A percentile compares a stretch with the other conserved stretches of the same genome.
Conservation (phyloP, 2,888 invertebrate genomes). For the Aproaerema taeniolella region DNA sequence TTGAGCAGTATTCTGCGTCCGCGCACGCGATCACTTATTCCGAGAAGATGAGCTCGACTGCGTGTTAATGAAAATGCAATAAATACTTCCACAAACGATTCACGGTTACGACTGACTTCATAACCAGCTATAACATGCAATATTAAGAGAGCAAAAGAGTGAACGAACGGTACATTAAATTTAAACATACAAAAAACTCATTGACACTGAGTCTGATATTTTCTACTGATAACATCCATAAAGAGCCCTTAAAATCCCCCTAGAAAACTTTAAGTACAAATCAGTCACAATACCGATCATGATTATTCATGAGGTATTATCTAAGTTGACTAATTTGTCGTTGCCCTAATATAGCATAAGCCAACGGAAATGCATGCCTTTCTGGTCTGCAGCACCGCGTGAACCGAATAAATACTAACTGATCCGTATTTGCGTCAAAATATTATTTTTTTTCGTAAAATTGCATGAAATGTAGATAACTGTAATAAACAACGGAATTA, state of each 20-base stretch:
- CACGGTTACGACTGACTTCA: background rate
- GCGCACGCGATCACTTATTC: constrained; percentile 42
- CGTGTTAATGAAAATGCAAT: constrained; percentile 11
- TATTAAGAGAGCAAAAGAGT: background rate
- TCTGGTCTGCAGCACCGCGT: constrained; percentile 44
- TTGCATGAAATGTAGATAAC: background rate
- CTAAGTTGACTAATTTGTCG: constrained; percentile 49
- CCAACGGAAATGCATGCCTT: constrained; percentile 59
- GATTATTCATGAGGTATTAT: constrained; percentile 54
- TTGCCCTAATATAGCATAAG: constrained; percentile 44
- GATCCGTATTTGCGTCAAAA: constrained; percentile 42
- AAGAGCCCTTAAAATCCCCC: background rate
- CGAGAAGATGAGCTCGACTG: constrained; percentile 26
- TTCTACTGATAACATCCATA: too few relatives aligned
- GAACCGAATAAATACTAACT: constrained; percentile 49
- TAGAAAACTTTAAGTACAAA: background rate
- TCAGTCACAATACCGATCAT: constrained; percentile 19
- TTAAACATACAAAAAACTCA: too few relatives aligned
- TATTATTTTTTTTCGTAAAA: background rate
- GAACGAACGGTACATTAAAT: background rate
- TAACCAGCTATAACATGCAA: background rate
- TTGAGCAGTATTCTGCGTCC: too few relatives aligned
- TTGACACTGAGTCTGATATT: too few relatives aligned
- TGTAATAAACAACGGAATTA: too few relatives aligned
- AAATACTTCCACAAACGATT: constrained; percentile 10